Evolutionary conservation across 1,140 invertebrate species (phyloP).

Genomic region (Drosophila pallidifrons): DNA sequence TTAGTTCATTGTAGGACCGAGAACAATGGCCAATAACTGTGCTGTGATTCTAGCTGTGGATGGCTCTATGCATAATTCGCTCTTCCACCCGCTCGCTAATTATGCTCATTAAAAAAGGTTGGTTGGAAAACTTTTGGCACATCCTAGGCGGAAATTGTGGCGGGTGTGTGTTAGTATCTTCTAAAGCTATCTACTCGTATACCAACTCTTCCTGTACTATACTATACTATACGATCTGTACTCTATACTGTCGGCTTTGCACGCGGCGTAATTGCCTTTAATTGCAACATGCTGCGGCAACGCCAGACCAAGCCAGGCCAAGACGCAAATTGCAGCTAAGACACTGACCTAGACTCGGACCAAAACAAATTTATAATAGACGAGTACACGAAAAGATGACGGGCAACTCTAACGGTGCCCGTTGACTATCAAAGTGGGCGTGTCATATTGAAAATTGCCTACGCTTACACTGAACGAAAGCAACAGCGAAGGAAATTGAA

Average conservation of each 20-base stretch:
- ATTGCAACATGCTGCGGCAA: slow-evolving; percentile 56
- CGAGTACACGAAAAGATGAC: slow-evolving; percentile 27
- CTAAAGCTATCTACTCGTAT: slow-evolving; percentile 12
- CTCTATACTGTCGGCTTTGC: slow-evolving; percentile 8
- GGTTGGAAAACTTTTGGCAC: slow-evolving; percentile 55
- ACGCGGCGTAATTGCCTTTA: slow-evolving; percentile 71
- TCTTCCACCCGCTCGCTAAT: slow-evolving; percentile 53
- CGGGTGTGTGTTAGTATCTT: slow-evolving; percentile 30
- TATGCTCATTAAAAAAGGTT: slow-evolving; percentile 76
- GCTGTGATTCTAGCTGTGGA: slow-evolving; percentile 11
- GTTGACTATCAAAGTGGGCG: slow-evolving; percentile 19
- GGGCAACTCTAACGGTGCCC: slow-evolving; percentile 52
- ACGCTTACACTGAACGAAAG: slow-evolving; percentile 14
- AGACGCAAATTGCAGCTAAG: slow-evolving; percentile 73
- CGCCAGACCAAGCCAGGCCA: slow-evolving; percentile 16
- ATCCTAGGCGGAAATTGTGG: slow-evolving; percentile 81
- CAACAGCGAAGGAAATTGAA: not conserved
- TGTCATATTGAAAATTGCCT: slow-evolving; percentile 41
- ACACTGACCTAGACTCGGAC: slow-evolving; percentile 78
- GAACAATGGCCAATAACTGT: slow-evolving; percentile 82
- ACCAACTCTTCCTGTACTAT: slow-evolving; percentile 43
- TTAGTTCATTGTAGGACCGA: slow-evolving; percentile 20
- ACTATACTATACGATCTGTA: not conserved
- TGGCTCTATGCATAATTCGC: slow-evolving; percentile 17
- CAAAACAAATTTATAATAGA: slow-evolving; percentile 65